phyloP scores from a whole-genome alignment of 2,797 vertebrate genomes.

The Neosalanx taihuensis region DNA sequence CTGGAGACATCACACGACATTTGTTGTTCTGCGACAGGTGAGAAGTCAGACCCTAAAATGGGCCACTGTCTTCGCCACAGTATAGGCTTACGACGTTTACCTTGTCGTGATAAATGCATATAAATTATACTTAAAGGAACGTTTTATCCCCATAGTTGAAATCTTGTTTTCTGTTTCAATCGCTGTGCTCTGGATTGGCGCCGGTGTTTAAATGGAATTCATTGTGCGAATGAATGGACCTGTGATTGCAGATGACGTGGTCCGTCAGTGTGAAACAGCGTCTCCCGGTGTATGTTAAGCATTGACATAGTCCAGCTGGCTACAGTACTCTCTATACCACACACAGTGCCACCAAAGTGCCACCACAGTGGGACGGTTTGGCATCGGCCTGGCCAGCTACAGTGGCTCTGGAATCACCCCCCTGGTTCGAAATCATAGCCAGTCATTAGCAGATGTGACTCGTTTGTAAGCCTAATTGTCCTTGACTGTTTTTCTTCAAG shows the following conservation, averaged over 20 bases:
- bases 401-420: slow-evolving; percentile 4
- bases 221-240: too few relatives aligned
- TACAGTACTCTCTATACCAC: slow-evolving; percentile 37
- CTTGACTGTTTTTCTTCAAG: background rate
- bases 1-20: slow-evolving; percentile 1
- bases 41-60: background rate
- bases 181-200: too few relatives aligned
- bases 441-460: slow-evolving; percentile 42
- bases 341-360: slow-evolving; percentile 15
- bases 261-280: slow-evolving; percentile 28
- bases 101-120: background rate
- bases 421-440: slow-evolving; percentile 26
- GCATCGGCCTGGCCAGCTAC: slow-evolving; percentile 33
- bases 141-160: background rate
- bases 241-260: background rate
- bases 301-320: slow-evolving; percentile 43
- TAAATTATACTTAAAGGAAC: background rate
- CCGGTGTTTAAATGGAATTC: too few relatives aligned
- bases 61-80: too few relatives aligned
- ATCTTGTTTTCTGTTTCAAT: background rate
- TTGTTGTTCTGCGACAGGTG: background rate
- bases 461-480: slow-evolving; percentile 1
- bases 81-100: too few relatives aligned
- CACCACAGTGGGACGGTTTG: slow-evolving; percentile 22
- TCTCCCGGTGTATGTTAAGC: slow-evolving; percentile 27